These are phyloP conservation scores for Dryococelus australis DNA, from an alignment of 2,888 invertebrate species.

Conservation along the genomic window DNA sequence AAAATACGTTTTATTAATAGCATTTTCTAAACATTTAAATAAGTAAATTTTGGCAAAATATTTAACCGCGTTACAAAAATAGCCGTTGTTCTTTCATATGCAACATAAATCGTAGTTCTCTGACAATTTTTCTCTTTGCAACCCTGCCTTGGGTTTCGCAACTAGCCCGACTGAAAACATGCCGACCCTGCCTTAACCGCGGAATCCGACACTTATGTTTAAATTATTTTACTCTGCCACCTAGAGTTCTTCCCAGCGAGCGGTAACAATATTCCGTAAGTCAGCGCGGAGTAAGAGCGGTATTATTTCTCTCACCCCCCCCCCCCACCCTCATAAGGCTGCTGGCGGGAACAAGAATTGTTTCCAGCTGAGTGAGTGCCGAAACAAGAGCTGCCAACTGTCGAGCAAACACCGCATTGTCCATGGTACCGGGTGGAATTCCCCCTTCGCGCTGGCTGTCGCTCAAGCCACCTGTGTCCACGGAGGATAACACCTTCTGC, in stretches of 20 bases:
- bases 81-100: too few species aligned
- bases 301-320: not conserved
- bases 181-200: not conserved
- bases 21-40: too few species aligned
- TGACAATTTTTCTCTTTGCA: too few species aligned
- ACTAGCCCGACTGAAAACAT: not conserved
- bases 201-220: not conserved
- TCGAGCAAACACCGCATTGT: constrained; percentile 9
- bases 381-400: constrained; percentile 16
- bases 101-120: too few species aligned
- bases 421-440: not conserved
- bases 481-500: not conserved
- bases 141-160: too few species aligned
- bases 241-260: not conserved
- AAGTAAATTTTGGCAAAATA: too few species aligned
- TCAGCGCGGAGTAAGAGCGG: constrained; percentile 8
- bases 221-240: not conserved
- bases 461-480: not conserved
- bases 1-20: too few species aligned
- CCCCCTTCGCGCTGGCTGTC: not conserved
- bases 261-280: not conserved
- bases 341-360: not conserved
- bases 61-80: too few species aligned
- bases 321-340: too few species aligned
- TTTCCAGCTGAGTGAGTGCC: not conserved